phyloP scores from a whole-genome alignment of 2,888 invertebrate genomes.

The Hypselothyrea guttata region DNA sequence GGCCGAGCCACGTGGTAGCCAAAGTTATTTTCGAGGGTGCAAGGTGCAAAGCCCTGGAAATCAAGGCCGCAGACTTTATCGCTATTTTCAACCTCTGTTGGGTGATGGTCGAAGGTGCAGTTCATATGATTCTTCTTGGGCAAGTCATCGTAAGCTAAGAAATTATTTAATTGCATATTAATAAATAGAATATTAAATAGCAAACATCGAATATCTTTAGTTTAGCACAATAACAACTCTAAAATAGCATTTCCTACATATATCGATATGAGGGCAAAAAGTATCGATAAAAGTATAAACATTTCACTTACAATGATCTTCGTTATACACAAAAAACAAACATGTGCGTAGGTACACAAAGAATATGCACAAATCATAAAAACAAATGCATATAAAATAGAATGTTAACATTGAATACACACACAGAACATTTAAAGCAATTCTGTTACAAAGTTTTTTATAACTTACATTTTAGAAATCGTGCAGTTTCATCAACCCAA shows the following conservation, averaged over 20 bases:
- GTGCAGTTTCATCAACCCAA: constrained; percentile 90
- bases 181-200: not conserved
- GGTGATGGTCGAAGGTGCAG: constrained; percentile 86
- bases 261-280: constrained; percentile 22
- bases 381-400: constrained; percentile 1
- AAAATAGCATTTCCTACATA: not conserved
- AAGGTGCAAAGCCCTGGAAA: constrained; percentile 88
- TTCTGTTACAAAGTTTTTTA: no score
- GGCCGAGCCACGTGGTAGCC: constrained; percentile 94
- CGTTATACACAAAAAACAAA: constrained; percentile 39
- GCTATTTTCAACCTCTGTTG: constrained; percentile 79
- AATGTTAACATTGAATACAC: not conserved
- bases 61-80: constrained; percentile 93
- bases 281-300: not conserved
- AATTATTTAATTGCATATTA: not conserved
- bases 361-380: constrained; percentile 21
- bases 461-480: constrained; percentile 89
- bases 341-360: constrained; percentile 17
- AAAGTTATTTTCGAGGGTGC: constrained; percentile 90
- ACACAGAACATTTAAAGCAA: not conserved
- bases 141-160: constrained; percentile 80
- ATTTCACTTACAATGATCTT: constrained; percentile 67
- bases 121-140: constrained; percentile 85
- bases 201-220: not conserved
- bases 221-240: no score